Conservation (phyloP, 2,797 vertebrate species). For the Sebastiscus albofasciatus region DNA sequence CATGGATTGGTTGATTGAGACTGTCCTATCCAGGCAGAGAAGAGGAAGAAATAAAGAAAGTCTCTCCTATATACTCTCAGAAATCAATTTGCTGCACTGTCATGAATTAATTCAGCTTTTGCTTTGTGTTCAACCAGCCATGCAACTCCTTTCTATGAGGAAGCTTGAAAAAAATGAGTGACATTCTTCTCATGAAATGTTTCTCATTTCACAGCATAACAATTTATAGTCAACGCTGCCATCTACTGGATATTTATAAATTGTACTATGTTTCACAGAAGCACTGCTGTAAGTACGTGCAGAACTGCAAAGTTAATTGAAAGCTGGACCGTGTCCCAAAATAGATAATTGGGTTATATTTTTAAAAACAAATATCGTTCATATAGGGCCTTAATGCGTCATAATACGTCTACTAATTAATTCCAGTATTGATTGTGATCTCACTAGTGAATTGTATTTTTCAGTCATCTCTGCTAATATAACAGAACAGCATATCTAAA, state of each 20-base stretch:
- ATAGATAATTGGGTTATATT: slow-evolving; percentile 6
- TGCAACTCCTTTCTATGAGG: slow-evolving; percentile 4
- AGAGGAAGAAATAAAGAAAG: not conserved
- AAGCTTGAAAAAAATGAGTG: slow-evolving; percentile 4
- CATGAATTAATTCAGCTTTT: slow-evolving; percentile 26
- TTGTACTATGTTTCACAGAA: not conserved
- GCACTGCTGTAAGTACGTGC: not conserved
- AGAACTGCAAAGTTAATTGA: not conserved
- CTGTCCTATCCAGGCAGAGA: not conserved
- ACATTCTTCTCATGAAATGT: not conserved
- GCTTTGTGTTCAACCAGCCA: slow-evolving; percentile 20
- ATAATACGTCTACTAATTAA: not conserved
- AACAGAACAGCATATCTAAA: not conserved
- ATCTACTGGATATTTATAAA: slow-evolving; percentile 43
- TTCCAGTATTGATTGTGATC: not conserved
- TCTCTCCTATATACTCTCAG: not conserved
- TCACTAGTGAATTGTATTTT: not conserved
- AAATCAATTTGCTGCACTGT: slow-evolving; percentile 21
- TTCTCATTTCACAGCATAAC: slow-evolving; percentile 1
- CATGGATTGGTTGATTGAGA: not conserved
- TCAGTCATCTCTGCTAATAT: not conserved
- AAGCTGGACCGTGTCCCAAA: not conserved
- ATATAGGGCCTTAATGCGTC: not conserved
- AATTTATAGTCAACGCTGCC: slow-evolving; percentile 53
- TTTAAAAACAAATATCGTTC: not conserved